phyloP scores from a whole-genome alignment of 2,113 vertebrate species.

The Lutjanus erythropterus region DNA sequence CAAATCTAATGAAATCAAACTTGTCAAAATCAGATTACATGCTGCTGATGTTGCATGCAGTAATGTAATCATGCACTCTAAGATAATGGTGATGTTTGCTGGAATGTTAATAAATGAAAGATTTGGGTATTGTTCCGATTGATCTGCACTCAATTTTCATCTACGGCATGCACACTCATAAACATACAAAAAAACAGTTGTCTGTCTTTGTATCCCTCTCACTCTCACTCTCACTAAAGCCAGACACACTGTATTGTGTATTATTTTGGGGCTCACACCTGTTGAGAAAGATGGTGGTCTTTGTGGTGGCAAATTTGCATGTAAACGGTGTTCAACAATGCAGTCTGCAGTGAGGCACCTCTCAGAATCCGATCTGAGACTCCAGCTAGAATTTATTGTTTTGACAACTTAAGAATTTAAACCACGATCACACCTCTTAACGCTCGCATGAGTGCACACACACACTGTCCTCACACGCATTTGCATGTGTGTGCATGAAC shows the following conservation, averaged over 20 bases:
- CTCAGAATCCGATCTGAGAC: background rate
- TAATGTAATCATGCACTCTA: background rate
- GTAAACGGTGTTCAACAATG: background rate
- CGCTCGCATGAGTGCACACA: slow-evolving; percentile 11
- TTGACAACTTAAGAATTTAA: slow-evolving; percentile 28
- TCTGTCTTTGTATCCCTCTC: too few species aligned
- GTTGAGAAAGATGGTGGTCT: background rate
- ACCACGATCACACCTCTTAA: slow-evolving; percentile 15
- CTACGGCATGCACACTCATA: background rate
- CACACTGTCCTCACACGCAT: slow-evolving; percentile 6
- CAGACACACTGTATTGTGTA: background rate
- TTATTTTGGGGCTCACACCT: background rate
- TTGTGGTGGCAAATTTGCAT: background rate
- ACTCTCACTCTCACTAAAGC: too few species aligned
- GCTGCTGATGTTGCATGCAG: background rate
- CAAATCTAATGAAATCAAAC: background rate
- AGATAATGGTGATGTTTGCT: background rate
- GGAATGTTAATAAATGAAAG: background rate
- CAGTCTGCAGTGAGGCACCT: background rate
- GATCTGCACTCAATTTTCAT: too few species aligned
- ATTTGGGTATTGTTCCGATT: background rate
- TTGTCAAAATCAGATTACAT: background rate
- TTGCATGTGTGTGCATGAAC: slow-evolving; percentile 21
- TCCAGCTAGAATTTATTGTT: slow-evolving; percentile 13
- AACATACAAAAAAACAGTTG: background rate